Evolutionary conservation across 1,140 invertebrate species (phyloP), one percentile per base, ranked within the genome.

Genomic region (Drosophila grimshawi): DNA sequence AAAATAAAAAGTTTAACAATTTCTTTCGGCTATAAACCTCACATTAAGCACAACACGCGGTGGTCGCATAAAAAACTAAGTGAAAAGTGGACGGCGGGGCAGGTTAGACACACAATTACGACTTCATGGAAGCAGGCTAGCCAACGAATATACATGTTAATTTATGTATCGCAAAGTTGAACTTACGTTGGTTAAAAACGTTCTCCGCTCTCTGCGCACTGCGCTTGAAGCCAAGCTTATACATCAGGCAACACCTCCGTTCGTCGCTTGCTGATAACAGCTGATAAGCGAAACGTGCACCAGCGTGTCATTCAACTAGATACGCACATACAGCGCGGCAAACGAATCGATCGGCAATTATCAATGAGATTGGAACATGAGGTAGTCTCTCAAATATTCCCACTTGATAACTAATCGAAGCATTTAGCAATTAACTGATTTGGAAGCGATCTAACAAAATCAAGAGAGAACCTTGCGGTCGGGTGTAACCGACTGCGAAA

Each of bases 101-200:
- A 70, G 70, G 70, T 35, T 83, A 56, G 39, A 53, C 61, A 65
- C 60, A 61, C 60, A 37, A 67, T 78, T 74, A 81, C 69, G 82
- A 72, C 51, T 81, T 78, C 81, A 75, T 51, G 63, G 66, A 82
- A 86, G 69, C 66, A 70, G 51, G 8, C 43, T 52, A 60, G 45
- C 48, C 5, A 67, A 29, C 56, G 43, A 52, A 43, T 43, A 19
- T 19, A 19, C 19, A 19, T 19, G 19, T 19, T 1, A 1, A 19
- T 19, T 1, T 19, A 19, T 19, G 19, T 1, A 19, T 19, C 19
- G 19, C 19, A 19, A 19, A 19, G 19, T 19, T 19, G 19, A 19
- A 19, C 19, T 19, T 1, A 19, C 19, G 19, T 19, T 19, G 19
- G 19, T 19, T 19, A 19, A 19, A 19, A 19, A 19, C 19, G 0